Percentiles rank a stretch among this genome's conserved stretches.
phyloP scores from a whole-genome alignment of 2,888 invertebrate species.

The Diloba caeruleocephala region DNA sequence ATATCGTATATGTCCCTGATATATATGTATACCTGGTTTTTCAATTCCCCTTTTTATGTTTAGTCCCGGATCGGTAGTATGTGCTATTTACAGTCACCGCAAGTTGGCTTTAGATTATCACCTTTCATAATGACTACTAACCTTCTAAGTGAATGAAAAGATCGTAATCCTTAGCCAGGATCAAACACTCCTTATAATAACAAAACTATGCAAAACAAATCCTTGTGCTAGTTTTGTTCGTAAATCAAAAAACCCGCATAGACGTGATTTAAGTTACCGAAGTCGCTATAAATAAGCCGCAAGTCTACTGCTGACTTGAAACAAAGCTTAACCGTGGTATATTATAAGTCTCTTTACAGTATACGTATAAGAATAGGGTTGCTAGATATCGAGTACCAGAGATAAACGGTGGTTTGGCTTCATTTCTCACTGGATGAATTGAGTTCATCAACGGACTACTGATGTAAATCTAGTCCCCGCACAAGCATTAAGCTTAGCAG shows the following conservation, averaged over 20 bases:
- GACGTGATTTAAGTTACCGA: conserved; percentile 22
- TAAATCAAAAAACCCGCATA: conserved; percentile 27
- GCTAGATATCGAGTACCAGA: not conserved
- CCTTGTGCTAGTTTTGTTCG: conserved; percentile 36
- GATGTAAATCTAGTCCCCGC: too few species aligned
- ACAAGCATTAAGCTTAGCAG: too few species aligned
- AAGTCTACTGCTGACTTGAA: conserved; percentile 32
- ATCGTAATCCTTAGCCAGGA: conserved; percentile 28
- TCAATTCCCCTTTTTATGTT: too few species aligned
- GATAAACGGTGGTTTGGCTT: not conserved
- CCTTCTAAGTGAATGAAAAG: conserved; percentile 12
- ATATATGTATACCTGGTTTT: too few species aligned
- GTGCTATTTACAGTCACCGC: too few species aligned
- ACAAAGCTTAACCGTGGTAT: conserved; percentile 36
- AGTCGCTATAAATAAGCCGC: conserved; percentile 20
- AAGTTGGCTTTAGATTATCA: too few species aligned
- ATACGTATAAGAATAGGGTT: conserved; percentile 34
- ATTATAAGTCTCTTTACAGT: conserved; percentile 22
- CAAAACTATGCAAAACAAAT: conserved; percentile 33
- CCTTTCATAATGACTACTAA: conserved; percentile 7
- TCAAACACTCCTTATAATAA: conserved; percentile 27
- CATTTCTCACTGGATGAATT: not conserved
- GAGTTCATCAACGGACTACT: too few species aligned
- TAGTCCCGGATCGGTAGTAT: too few species aligned
- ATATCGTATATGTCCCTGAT: too few species aligned